Percentiles rank a stretch among this genome's conserved stretches.
These are phyloP conservation scores for Goniozus legneri DNA, from an alignment of 1,140 invertebrate genomes.

Conservation along the genomic window DNA sequence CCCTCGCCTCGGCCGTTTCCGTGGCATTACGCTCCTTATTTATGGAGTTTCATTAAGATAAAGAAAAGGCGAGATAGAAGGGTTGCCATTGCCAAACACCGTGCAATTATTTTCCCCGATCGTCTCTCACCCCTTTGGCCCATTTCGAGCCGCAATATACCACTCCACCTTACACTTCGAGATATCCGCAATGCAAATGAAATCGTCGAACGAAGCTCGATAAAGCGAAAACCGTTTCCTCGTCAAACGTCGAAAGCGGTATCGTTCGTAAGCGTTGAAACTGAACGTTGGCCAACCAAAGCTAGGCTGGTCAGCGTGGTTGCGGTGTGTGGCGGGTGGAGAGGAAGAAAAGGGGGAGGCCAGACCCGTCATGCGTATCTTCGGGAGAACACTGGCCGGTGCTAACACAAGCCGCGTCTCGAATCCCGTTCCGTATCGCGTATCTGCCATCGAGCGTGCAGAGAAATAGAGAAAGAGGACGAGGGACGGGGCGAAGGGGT, in stretches of 20 bases:
- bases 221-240: slow-evolving; percentile 31
- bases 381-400: slow-evolving; percentile 47
- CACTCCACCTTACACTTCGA: not conserved
- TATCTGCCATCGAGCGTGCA: slow-evolving; percentile 26
- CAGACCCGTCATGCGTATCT: slow-evolving; percentile 49
- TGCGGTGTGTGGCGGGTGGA: slow-evolving; percentile 28
- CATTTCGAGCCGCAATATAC: not conserved
- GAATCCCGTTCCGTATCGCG: slow-evolving; percentile 22
- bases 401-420: slow-evolving; percentile 36
- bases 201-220: slow-evolving; percentile 51
- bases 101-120: slow-evolving; percentile 49
- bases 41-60: slow-evolving; percentile 56
- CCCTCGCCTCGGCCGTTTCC: slow-evolving; percentile 36
- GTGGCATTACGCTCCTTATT: slow-evolving; percentile 52
- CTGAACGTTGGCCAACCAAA: too few species aligned
- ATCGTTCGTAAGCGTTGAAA: slow-evolving; percentile 49
- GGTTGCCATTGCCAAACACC: slow-evolving; percentile 46
- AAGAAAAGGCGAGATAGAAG: slow-evolving; percentile 45
- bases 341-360: slow-evolving; percentile 31
- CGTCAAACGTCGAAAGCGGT: slow-evolving; percentile 29
- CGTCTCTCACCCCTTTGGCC: slow-evolving; percentile 8
- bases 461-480: slow-evolving; percentile 43
- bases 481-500: slow-evolving; percentile 19
- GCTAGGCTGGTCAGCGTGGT: too few species aligned
- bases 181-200: slow-evolving; percentile 40